Percentiles rank a stretch among this genome's conserved stretches.
phyloP scores from a whole-genome alignment of 2,797 vertebrate species.

The Pelodytes ibericus region DNA sequence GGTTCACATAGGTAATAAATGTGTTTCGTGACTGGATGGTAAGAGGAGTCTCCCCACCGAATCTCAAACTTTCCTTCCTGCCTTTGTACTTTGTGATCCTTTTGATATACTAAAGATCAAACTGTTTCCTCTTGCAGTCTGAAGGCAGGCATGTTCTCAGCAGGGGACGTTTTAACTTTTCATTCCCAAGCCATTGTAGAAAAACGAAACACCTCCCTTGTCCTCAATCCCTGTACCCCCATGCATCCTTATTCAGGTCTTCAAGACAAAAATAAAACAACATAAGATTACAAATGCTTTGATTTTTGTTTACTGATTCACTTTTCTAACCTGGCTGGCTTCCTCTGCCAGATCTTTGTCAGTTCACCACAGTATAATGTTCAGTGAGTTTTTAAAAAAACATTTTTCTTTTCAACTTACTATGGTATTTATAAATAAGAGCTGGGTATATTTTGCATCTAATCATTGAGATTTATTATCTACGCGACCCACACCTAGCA shows the following conservation, averaged over 20 bases:
- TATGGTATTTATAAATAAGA: too few relatives aligned
- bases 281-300: conserved; percentile 14
- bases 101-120: conserved; percentile 50
- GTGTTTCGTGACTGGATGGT: not conserved
- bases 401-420: too few relatives aligned
- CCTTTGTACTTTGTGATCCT: conserved; percentile 37
- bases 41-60: conserved; percentile 8
- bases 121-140: conserved; percentile 27
- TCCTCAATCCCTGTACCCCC: not conserved
- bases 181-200: conserved; percentile 24
- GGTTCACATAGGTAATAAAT: not conserved
- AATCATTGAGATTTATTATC: too few relatives aligned
- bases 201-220: conserved; percentile 22
- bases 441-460: too few relatives aligned
- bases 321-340: too few relatives aligned
- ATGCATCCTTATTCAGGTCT: conserved; percentile 14
- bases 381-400: too few relatives aligned
- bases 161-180: conserved; percentile 36
- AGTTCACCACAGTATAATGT: too few relatives aligned
- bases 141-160: conserved; percentile 43
- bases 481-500: too few relatives aligned
- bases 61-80: conserved; percentile 21
- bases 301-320: too few relatives aligned
- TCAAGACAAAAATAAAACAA: not conserved
- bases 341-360: too few relatives aligned